Conservation (phyloP, 2,888 invertebrate genomes). For the Pseudeuparius sepicola region DNA sequence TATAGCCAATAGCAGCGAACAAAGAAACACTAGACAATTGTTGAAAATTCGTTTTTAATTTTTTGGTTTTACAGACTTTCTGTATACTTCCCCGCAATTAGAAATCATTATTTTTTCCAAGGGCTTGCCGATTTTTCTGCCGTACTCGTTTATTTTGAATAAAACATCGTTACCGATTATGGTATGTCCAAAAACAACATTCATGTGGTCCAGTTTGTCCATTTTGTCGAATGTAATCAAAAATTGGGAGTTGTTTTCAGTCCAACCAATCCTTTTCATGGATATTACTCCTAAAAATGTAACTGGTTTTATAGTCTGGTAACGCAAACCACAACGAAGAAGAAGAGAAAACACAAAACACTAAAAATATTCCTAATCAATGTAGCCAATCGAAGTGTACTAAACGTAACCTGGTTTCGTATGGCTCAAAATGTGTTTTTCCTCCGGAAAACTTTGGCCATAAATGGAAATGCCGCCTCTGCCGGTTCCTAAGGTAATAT, state of each 20-base stretch:
- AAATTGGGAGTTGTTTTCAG: slow-evolving; percentile 43
- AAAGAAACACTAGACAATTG: no score
- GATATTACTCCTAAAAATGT: slow-evolving; percentile 38
- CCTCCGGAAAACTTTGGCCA: slow-evolving; percentile 39
- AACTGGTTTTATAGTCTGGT: no score
- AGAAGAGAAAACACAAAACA: not conserved
- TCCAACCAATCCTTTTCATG: slow-evolving; percentile 35
- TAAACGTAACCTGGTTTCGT: slow-evolving; percentile 35
- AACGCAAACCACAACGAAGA: no score
- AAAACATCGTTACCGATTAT: slow-evolving; percentile 34
- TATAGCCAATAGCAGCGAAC: no score
- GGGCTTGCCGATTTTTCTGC: slow-evolving; percentile 35
- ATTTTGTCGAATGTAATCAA: slow-evolving; percentile 41
- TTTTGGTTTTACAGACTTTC: no score
- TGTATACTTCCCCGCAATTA: slow-evolving; percentile 30
- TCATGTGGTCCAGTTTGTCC: slow-evolving; percentile 37
- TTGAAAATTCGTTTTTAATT: no score
- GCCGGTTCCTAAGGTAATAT: slow-evolving; percentile 43
- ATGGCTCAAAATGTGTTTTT: slow-evolving; percentile 40
- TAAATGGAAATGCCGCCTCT: slow-evolving; percentile 43
- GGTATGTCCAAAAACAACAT: slow-evolving; percentile 44
- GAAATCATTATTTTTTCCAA: slow-evolving; percentile 32
- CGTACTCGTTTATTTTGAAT: slow-evolving; percentile 34
- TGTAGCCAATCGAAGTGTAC: slow-evolving; percentile 1
- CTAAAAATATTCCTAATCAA: slow-evolving; percentile 1